Conservation (phyloP, 2,888 invertebrate genomes). For the Notodonta ziczac region DNA sequence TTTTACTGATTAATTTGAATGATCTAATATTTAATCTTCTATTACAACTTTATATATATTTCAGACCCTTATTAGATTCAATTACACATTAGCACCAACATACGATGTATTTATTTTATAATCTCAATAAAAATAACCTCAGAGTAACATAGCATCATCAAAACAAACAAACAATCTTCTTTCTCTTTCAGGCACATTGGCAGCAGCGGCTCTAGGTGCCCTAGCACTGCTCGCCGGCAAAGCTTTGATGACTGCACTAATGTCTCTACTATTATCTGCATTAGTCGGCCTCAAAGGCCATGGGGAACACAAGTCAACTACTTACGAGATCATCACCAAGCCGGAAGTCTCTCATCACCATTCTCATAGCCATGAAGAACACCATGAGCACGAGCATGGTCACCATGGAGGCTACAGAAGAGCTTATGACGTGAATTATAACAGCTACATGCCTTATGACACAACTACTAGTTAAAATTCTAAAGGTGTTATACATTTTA, state of each 20-base stretch:
- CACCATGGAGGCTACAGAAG: constrained; percentile 84
- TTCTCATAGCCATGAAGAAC: constrained; percentile 88
- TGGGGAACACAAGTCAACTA: constrained; percentile 89
- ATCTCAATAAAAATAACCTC: too few relatives aligned
- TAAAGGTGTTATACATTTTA: background rate
- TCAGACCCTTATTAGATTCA: too few relatives aligned
- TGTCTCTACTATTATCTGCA: constrained; percentile 91
- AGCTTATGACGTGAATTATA: constrained; percentile 78
- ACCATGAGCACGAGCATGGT: constrained; percentile 81
- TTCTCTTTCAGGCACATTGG: constrained; percentile 84
- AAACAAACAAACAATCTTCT: background rate
- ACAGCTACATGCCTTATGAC: constrained; percentile 76
- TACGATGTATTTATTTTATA: too few relatives aligned
- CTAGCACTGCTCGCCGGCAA: constrained; percentile 92
- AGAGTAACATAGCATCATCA: background rate
- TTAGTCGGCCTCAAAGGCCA: constrained; percentile 90
- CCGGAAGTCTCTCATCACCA: constrained; percentile 90
- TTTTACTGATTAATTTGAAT: too few relatives aligned
- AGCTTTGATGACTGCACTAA: constrained; percentile 91
- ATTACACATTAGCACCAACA: too few relatives aligned
- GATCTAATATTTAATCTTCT: too few relatives aligned
- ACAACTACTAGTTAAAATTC: constrained; percentile 45
- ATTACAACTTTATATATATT: too few relatives aligned
- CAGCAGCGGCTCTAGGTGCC: constrained; percentile 89
- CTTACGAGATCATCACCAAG: constrained; percentile 93